Percentiles rank a stretch among this genome's conserved stretches.
Conservation (phyloP, 2,888 invertebrate species). For the Andrena praecox region DNA sequence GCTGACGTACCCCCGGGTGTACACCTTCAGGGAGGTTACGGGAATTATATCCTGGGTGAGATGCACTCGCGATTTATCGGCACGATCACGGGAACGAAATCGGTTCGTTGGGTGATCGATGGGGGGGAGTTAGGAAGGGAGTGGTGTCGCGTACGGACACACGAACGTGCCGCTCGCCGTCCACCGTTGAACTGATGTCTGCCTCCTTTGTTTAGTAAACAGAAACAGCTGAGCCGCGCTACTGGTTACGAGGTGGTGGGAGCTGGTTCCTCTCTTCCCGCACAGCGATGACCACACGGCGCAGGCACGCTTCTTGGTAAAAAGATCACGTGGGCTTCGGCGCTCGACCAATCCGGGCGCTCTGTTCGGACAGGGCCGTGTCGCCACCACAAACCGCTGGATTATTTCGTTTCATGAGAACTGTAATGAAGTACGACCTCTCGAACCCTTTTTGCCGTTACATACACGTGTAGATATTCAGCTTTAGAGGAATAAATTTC, state of each 20-base stretch:
- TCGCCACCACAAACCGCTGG: neutral
- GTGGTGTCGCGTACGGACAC: conserved; percentile 60
- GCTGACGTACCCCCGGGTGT: neutral
- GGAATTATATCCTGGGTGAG: conserved; percentile 6
- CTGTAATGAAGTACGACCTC: too few species aligned
- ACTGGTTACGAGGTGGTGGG: conserved; percentile 55
- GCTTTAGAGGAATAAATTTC: too few species aligned
- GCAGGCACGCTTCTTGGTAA: conserved; percentile 41
- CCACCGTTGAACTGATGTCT: conserved; percentile 78
- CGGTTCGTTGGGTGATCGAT: conserved; percentile 19
- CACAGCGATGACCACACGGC: conserved; percentile 22
- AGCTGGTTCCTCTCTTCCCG: conserved; percentile 28
- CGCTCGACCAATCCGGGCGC: conserved; percentile 9
- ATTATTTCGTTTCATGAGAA: too few species aligned
- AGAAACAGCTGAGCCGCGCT: conserved; percentile 83
- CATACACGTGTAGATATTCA: too few species aligned
- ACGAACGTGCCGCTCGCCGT: conserved; percentile 65
- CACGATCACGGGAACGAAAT: conserved; percentile 42
- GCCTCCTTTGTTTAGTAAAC: conserved; percentile 84
- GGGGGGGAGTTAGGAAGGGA: conserved; percentile 41
- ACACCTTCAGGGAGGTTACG: conserved; percentile 22
- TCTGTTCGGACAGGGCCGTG: neutral
- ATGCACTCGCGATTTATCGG: conserved; percentile 51
- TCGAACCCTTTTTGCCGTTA: too few species aligned
- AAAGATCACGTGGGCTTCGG: conserved; percentile 42